Evolutionary conservation across 2,113 vertebrate genomes (phyloP).

Genomic region (Aegotheles bennettii): DNA sequence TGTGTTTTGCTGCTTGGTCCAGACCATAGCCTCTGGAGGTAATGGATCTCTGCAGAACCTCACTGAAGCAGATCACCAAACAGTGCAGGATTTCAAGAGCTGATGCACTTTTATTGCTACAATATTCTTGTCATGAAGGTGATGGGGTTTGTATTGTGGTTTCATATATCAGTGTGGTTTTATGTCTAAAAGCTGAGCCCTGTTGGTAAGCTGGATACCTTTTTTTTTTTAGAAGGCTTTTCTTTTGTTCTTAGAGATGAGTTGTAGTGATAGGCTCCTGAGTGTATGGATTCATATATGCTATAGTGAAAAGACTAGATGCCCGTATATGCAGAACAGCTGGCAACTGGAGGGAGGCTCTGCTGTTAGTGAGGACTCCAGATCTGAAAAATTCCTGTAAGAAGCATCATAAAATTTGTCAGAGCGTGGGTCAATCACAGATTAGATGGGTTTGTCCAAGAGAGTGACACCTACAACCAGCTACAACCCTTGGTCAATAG

Average conservation of each 20-base stretch:
- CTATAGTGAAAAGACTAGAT: background rate
- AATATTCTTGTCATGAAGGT: conserved; percentile 16
- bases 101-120: conserved; percentile 32
- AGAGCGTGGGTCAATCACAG: background rate
- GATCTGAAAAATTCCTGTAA: background rate
- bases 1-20: background rate
- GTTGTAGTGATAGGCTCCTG: background rate
- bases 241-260: background rate
- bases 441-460: background rate
- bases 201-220: background rate
- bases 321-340: background rate
- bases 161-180: conserved; percentile 5
- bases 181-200: background rate
- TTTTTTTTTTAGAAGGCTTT: background rate
- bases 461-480: background rate
- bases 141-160: background rate
- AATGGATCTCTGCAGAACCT: conserved; percentile 28
- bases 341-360: background rate
- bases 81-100: conserved; percentile 51
- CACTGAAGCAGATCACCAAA: conserved; percentile 45
- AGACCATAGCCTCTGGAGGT: background rate
- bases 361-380: background rate
- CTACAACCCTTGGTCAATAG: background rate
- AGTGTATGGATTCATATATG: background rate
- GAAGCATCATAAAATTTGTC: background rate